These are phyloP conservation scores for Urophycis tenuis DNA, from an alignment of 2,797 vertebrate genomes.

Conservation along the genomic window DNA sequence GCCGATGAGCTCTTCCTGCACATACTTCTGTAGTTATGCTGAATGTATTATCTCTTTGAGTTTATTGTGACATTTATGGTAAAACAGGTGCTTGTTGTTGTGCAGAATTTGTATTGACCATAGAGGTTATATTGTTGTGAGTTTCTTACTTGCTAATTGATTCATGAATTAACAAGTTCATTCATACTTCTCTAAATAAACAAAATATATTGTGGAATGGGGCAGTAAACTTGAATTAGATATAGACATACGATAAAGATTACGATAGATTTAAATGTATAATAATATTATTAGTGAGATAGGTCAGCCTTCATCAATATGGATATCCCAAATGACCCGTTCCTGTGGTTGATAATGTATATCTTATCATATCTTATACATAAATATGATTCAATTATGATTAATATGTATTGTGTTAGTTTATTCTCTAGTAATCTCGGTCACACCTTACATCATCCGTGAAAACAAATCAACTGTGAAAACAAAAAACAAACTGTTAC, in stretches of 20 bases:
- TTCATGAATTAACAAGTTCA: background rate
- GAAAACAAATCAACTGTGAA: conserved; percentile 5
- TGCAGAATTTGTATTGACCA: background rate
- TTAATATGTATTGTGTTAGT: background rate
- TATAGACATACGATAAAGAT: background rate
- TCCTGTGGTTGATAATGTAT: no score
- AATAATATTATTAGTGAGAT: background rate
- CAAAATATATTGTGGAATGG: background rate
- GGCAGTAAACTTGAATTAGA: background rate
- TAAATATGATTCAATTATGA: background rate
- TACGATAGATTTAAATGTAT: background rate
- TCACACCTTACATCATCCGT: background rate
- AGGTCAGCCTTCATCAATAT: background rate
- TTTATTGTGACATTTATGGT: background rate
- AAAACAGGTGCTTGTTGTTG: background rate
- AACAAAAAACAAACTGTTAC: conserved; percentile 2
- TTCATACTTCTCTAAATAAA: background rate
- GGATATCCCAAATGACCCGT: no score
- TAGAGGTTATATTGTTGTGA: background rate
- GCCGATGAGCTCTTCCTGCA: background rate
- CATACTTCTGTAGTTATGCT: background rate
- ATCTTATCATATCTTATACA: background rate
- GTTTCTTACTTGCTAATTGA: background rate
- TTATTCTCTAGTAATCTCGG: background rate
- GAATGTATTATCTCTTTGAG: background rate